Evolutionary conservation across 2,888 invertebrate species (phyloP).

Genomic region (Julus scandinavius): DNA sequence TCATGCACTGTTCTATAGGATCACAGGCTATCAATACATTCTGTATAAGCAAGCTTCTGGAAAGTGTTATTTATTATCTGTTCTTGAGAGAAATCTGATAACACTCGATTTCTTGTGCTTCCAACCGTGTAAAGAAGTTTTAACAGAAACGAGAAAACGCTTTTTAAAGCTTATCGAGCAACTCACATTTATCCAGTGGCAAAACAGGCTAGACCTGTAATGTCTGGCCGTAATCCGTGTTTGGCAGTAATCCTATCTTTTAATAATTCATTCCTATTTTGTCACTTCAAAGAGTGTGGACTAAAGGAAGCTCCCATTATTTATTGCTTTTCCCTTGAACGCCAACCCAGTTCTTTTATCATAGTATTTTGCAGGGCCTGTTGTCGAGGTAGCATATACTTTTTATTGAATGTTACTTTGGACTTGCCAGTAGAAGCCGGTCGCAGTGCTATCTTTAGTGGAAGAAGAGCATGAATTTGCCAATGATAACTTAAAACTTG

Average conservation of each 20-base stretch:
- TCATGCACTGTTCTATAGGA: no score
- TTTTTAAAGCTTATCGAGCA: not conserved
- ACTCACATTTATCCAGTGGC: not conserved
- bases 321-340: not conserved
- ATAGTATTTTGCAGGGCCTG: not conserved
- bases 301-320: not conserved
- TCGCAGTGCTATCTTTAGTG: not conserved
- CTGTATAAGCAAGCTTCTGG: no score
- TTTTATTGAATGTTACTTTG: not conserved
- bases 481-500: no score
- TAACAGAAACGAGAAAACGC: not conserved
- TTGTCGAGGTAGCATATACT: not conserved
- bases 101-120: not conserved
- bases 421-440: not conserved
- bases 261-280: slow-evolving; percentile 5
- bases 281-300: not conserved
- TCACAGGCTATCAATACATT: no score
- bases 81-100: not conserved
- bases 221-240: not conserved
- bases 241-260: not conserved
- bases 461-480: not conserved
- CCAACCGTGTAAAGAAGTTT: not conserved
- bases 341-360: not conserved
- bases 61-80: no score
- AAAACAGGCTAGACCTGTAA: not conserved